Evolutionary conservation across 2,113 vertebrate genomes (phyloP).

Genomic region (Pteropus alecto): DNA sequence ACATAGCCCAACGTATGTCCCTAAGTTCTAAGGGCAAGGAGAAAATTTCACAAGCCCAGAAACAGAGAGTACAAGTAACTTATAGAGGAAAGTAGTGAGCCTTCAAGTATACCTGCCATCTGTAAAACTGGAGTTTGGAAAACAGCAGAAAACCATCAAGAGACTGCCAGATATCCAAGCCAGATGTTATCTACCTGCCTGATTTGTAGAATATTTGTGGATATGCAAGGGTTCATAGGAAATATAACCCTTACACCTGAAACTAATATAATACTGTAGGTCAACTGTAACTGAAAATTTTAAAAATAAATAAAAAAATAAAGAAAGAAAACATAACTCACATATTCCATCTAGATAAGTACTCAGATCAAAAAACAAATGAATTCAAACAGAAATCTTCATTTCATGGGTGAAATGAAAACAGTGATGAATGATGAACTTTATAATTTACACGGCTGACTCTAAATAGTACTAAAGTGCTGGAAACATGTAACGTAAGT

Average conservation of each 20-base stretch:
- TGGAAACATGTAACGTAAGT: not conserved
- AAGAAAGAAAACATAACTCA: not conserved
- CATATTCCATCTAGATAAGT: not conserved
- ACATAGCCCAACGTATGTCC: not conserved
- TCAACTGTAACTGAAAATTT: not conserved
- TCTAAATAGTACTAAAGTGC: not conserved
- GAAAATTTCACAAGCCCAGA: not conserved
- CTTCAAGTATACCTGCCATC: not conserved
- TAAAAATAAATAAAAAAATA: not conserved
- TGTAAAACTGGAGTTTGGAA: not conserved
- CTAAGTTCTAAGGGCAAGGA: not conserved
- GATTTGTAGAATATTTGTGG: not conserved
- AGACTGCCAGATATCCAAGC: not conserved
- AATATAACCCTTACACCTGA: not conserved
- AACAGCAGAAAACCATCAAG: not conserved
- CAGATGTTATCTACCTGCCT: not conserved
- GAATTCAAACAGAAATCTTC: conserved; percentile 18
- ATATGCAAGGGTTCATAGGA: not conserved
- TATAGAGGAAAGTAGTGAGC: not conserved
- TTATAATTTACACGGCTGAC: not conserved
- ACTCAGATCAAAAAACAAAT: not conserved
- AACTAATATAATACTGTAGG: not conserved
- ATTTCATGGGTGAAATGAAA: not conserved
- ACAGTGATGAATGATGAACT: not conserved
- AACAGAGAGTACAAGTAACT: not conserved